Evolutionary conservation across 2,888 invertebrate genomes (phyloP), one percentile per base, ranked within the genome.

Genomic region (Cerastis leucographa): DNA sequence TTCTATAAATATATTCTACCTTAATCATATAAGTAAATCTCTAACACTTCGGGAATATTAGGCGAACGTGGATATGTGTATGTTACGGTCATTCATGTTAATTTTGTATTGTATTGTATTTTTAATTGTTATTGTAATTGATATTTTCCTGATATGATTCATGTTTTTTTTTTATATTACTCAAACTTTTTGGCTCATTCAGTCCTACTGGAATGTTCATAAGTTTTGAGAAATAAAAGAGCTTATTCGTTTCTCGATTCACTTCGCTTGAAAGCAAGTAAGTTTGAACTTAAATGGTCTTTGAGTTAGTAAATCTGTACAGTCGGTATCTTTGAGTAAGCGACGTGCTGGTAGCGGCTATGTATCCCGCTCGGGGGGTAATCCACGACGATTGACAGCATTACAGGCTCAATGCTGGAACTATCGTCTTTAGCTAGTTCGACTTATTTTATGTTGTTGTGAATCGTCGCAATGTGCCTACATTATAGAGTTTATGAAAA

Each of bases 321-420:
- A 40, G 40, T 35, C 42, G 46, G 59, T 71, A 70, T 12, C 22
- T 25, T 40, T 29, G 74, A 72, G 11, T 40, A 49, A 74, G 61
- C 40, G 46, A 46, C 40, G 44, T 71, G 71, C 74, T 71, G 22
- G 59, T 9, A 25, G 71, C 72, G 46, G 59, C 59, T 17, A 40
- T 49, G 72, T 46, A 40, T 71, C 46, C 71, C 46, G 71, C 46
- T 74, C 46, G 8, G 6, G 8, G 9, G 61, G n/a, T 49, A 49
- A 51, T 74, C 42, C 19, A 7, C 61, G 49, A 62, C 29, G 42
- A 42, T 49, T 22, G 73, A 7, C 73, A 61, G 49, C 49, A 25
- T 42, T 73, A 73, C 40, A 8, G 22, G 22, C 9, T 51, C 22
- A 7, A 3, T 9, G 40, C 25, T 29, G 7, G 1, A 35, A 22